These are phyloP conservation scores for Lochmaea crataegi DNA, from an alignment of 2,888 invertebrate species.

Conservation along the genomic window DNA sequence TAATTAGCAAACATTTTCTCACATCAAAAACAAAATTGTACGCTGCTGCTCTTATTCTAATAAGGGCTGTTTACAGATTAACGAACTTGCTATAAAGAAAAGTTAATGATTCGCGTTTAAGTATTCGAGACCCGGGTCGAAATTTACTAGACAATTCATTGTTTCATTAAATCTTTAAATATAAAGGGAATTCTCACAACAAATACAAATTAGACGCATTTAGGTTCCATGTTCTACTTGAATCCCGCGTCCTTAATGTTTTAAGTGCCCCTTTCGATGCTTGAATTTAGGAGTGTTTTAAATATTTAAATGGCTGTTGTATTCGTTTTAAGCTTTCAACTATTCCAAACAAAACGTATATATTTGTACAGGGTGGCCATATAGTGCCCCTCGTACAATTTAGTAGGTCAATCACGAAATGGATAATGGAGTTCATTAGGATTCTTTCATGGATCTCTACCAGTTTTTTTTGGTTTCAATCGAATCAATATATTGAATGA, in stretches of 20 bases:
- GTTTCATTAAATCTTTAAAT: slow-evolving; percentile 34
- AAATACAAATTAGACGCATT: slow-evolving; percentile 24
- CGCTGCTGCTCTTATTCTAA: slow-evolving; percentile 29
- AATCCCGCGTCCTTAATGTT: background rate
- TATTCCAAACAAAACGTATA: background rate
- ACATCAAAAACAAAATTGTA: slow-evolving; percentile 13
- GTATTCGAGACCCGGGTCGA: slow-evolving; percentile 21
- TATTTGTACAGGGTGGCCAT: background rate
- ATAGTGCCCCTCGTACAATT: too few species aligned
- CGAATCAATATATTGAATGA: too few species aligned
- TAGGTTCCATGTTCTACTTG: background rate
- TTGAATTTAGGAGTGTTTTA: background rate
- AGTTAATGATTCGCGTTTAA: slow-evolving; percentile 44
- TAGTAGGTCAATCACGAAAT: too few species aligned
- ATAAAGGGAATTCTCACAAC: slow-evolving; percentile 20
- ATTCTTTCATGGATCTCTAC: too few species aligned
- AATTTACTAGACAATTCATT: slow-evolving; percentile 36
- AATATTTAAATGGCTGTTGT: background rate
- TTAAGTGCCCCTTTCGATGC: background rate
- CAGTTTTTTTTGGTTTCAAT: too few species aligned
- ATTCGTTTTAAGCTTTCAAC: background rate
- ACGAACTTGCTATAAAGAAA: slow-evolving; percentile 44
- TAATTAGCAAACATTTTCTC: slow-evolving; percentile 18
- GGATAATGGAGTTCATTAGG: too few species aligned
- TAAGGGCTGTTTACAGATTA: slow-evolving; percentile 50